These are phyloP conservation scores for Cetoscarus ocellatus DNA, from an alignment of 2,797 vertebrate species.

Conservation along the genomic window DNA sequence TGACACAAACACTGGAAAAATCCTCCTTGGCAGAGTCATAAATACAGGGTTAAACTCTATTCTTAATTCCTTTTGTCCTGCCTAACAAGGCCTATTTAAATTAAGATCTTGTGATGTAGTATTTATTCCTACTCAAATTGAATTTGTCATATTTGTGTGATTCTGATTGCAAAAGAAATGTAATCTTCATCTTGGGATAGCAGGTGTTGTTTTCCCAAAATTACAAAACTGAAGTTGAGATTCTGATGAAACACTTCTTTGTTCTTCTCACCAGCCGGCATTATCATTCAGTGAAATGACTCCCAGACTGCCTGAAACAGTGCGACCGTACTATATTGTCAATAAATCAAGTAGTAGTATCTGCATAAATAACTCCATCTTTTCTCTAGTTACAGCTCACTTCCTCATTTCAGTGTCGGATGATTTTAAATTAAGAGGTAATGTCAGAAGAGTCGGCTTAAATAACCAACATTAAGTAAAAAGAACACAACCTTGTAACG, in stretches of 20 bases:
- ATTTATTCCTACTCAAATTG: too few species aligned
- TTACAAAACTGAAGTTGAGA: too few species aligned
- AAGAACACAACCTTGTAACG: not conserved
- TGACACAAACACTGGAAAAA: too few species aligned
- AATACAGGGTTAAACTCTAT: too few species aligned
- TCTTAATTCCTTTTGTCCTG: too few species aligned
- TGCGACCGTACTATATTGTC: not conserved
- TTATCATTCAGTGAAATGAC: not conserved
- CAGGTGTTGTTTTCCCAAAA: too few species aligned
- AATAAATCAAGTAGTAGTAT: not conserved
- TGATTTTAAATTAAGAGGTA: not conserved
- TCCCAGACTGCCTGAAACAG: not conserved
- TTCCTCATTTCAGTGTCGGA: not conserved
- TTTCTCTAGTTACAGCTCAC: not conserved
- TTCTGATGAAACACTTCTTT: not conserved
- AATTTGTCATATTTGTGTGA: too few species aligned
- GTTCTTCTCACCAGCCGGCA: not conserved
- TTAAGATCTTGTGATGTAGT: too few species aligned
- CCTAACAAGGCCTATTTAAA: too few species aligned
- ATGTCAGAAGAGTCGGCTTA: not conserved
- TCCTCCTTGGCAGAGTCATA: too few species aligned
- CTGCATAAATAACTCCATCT: not conserved
- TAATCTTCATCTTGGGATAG: too few species aligned
- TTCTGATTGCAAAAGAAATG: too few species aligned
- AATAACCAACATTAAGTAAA: not conserved